Percentiles rank a stretch among this genome's conserved stretches.
Evolutionary conservation across 2,888 invertebrate genomes (phyloP).

Genomic region (Aphidius colemani): DNA sequence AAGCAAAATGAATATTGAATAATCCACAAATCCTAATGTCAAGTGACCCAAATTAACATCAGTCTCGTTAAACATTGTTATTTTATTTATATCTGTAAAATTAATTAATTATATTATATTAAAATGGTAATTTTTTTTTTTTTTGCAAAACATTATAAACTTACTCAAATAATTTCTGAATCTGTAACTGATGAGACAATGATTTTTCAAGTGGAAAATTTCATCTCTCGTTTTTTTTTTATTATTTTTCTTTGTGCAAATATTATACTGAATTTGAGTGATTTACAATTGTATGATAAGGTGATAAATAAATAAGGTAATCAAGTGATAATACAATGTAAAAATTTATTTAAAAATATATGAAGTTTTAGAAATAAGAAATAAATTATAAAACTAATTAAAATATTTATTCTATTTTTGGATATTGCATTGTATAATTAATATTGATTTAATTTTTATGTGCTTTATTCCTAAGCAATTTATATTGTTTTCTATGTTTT

Average conservation of each 20-base stretch:
- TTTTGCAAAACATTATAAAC: too few species aligned
- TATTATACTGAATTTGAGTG: not conserved
- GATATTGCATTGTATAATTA: too few species aligned
- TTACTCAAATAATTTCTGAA: too few species aligned
- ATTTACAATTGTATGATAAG: conserved; percentile 9
- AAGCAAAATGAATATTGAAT: conserved; percentile 63
- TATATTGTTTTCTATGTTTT: too few species aligned
- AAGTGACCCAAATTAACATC: conserved; percentile 37
- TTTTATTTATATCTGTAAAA: not conserved
- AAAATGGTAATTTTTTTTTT: too few species aligned
- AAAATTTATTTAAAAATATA: conserved; percentile 24
- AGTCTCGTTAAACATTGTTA: conserved; percentile 20
- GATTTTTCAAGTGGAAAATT: too few species aligned
- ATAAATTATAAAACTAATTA: not conserved
- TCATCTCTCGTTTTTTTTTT: not conserved
- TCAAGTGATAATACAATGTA: conserved; percentile 13
- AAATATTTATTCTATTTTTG: conserved; percentile 2
- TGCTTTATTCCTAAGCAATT: too few species aligned
- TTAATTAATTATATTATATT: not conserved
- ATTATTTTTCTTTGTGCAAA: conserved; percentile 3
- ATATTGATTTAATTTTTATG: too few species aligned
- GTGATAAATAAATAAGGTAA: conserved; percentile 19
- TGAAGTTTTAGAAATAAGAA: not conserved
- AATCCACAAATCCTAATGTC: conserved; percentile 64
- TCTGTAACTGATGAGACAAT: too few species aligned